Evolutionary conservation across 2,113 vertebrate genomes (phyloP).

Genomic region (Pavo muticus): DNA sequence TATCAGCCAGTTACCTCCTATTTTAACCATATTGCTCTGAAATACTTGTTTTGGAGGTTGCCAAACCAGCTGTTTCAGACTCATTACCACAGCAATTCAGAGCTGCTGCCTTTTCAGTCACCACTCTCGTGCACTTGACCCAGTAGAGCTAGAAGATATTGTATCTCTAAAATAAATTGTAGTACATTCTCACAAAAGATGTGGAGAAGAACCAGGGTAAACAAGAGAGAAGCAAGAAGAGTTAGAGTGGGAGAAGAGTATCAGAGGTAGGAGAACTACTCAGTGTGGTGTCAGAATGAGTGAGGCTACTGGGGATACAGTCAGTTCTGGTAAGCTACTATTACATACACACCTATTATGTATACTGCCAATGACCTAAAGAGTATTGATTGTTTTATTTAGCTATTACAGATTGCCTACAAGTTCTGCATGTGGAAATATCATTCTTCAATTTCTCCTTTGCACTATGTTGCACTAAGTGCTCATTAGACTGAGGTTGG

Average conservation of each 20-base stretch:
- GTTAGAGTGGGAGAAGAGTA: neutral
- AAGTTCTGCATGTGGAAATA: neutral
- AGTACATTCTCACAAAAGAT: neutral
- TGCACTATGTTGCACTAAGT: neutral
- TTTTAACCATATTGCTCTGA: neutral
- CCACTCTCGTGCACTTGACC: neutral
- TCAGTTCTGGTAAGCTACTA: neutral
- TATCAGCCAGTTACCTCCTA: neutral
- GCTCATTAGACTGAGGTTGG: neutral
- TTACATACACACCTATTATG: neutral
- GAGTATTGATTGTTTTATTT: neutral
- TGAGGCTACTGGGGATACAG: neutral
- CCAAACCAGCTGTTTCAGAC: neutral
- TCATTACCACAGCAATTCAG: neutral
- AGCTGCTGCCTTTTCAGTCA: neutral
- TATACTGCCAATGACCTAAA: neutral
- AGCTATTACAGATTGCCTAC: neutral
- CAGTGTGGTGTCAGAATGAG: rapidly evolving
- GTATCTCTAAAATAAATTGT: neutral
- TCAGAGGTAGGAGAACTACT: neutral
- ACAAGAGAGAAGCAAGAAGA: neutral
- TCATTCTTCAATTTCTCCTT: neutral
- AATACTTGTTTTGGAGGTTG: neutral
- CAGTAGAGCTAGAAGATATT: neutral
- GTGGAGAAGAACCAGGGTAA: neutral